These are phyloP conservation scores for Corythucha ciliata DNA, from an alignment of 2,888 invertebrate genomes.

Conservation along the genomic window DNA sequence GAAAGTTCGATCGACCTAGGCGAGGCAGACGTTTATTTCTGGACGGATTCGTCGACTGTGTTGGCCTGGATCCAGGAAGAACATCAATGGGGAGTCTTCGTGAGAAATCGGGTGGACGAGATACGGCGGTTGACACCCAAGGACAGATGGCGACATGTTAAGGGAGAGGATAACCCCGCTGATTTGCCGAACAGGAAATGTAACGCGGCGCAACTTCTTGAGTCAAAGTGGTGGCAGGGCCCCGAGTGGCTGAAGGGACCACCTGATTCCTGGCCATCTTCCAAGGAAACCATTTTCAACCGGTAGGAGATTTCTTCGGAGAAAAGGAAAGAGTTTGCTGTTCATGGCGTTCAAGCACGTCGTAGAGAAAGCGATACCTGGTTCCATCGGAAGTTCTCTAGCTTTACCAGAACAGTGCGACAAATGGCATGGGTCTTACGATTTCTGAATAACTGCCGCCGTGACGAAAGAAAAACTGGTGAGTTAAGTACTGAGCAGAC, in stretches of 20 bases:
- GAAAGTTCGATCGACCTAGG: neutral
- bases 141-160: constrained; percentile 25
- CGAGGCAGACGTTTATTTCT: constrained; percentile 7
- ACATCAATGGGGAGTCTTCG: constrained; percentile 21
- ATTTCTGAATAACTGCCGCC: too few species aligned
- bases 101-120: constrained; percentile 23
- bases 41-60: constrained; percentile 25
- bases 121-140: constrained; percentile 1
- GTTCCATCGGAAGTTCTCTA: too few species aligned
- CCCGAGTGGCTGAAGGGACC: constrained; percentile 1
- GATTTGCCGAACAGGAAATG: constrained; percentile 21
- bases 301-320: too few species aligned
- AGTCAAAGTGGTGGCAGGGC: constrained; percentile 18
- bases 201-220: constrained; percentile 13
- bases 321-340: too few species aligned
- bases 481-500: too few species aligned
- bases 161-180: constrained; percentile 23
- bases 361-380: too few species aligned
- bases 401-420: too few species aligned
- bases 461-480: too few species aligned
- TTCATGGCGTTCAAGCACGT: too few species aligned
- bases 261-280: neutral
- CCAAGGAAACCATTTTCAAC: too few species aligned
- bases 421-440: too few species aligned
- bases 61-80: constrained; percentile 23